Base-by-base conservation (phyloP, 2,888 invertebrate species). In the Argynnis bischoffii region DNA sequence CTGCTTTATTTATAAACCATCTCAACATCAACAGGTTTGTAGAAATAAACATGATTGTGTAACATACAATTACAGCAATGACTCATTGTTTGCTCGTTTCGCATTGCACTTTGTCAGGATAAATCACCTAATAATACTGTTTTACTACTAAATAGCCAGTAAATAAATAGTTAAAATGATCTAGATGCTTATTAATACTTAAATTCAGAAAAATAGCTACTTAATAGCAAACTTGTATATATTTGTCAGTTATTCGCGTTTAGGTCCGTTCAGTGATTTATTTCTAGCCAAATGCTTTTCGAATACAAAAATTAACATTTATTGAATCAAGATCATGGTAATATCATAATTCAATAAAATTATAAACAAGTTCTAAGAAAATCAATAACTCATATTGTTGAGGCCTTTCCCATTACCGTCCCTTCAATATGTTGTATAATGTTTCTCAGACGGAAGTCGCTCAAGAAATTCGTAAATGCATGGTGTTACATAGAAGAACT, bases 31-130 rank as follows among this genome's bases (percentile, higher is more conserved):
- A 57, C 26, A 47, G 26, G n/a, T 31, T 31, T 31, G 50, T 47
- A 15, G 18, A 11, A 47, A 18, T 35, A 14, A 18, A 15, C 16
- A 31, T 16, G 16, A 51, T 60, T 16, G 8, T 50, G 15, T 73
- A 67, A 71, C 74, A 74, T 77, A 75, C 79, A 83, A 82, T 83
- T 80, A 79, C 74, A 74, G 76, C 76, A 76, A 78, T 84, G 85
- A 85, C 81, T 84, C 84, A 86, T 69, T 67, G 61, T 70, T 75
- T 71, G 69, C 70, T 64, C 73, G 73, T 54, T 13, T 59, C 54
- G 68, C 72, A 73, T 72, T 68, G 55, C 50, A 72, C 18, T 47
- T 31, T 47, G 47, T 59, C 35, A 66, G 53, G 26, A 54, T 60
- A 54, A 66, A 47, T 48, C 54, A 51, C n/a, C 18, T 18, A 46